Evolutionary conservation across 2,113 vertebrate genomes (phyloP).

Genomic region (Catharus bicknelli): DNA sequence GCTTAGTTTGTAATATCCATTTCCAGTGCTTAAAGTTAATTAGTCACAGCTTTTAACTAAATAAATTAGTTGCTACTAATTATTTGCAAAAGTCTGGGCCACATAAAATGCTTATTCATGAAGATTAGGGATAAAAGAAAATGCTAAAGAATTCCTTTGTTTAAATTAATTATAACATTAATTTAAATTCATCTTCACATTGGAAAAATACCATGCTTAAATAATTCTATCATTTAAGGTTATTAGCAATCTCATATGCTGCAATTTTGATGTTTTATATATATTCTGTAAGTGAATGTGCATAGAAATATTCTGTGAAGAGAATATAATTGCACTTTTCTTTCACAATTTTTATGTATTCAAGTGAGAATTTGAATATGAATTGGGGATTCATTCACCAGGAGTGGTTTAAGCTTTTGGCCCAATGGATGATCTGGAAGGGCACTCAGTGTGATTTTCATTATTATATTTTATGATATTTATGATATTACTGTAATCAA

Average conservation of each 20-base stretch:
- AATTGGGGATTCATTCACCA: neutral
- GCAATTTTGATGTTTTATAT: neutral
- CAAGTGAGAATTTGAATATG: neutral
- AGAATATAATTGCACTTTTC: neutral
- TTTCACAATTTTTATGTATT: neutral
- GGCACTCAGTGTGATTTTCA: neutral
- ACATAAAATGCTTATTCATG: neutral
- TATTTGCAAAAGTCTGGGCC: neutral
- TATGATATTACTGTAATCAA: neutral
- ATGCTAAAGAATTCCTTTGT: neutral
- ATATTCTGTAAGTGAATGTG: accelerated
- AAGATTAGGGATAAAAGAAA: neutral
- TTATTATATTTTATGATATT: neutral
- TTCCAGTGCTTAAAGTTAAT: neutral
- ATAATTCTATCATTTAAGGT: neutral
- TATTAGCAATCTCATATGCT: neutral
- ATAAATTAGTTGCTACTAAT: neutral
- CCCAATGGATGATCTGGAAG: neutral
- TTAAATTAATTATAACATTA: neutral
- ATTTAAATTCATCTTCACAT: neutral
- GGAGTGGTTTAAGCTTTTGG: neutral
- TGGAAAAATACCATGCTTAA: neutral
- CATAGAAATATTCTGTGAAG: neutral
- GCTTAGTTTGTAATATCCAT: neutral
- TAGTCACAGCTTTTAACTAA: neutral